Evolutionary conservation across 2,888 invertebrate species (phyloP), one percentile per base, ranked within the genome.

Genomic region (Meandrusa payeni): DNA sequence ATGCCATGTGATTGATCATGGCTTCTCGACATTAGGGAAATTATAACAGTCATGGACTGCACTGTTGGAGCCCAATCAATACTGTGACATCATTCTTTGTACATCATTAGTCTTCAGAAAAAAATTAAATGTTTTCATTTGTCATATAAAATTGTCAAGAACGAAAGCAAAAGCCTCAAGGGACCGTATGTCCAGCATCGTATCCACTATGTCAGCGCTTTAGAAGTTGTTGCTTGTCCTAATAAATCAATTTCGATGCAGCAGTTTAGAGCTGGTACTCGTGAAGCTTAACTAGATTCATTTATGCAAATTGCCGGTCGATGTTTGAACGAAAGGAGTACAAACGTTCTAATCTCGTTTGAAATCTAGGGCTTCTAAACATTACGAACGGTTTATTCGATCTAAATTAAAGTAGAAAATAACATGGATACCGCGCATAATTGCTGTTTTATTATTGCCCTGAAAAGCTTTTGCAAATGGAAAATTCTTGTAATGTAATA

Each of bases 261-360:
- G 32, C 32, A 32, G 22, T 39, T 33, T 28, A 28, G n/a, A n/a
- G 20, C 26, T 33, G 4, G 38, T 33, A 27, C 34, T 42, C 11
- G 22, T 33, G 15, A 44, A 44, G 38, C 32, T 43, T 38, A 39
- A 39, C 32, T 32, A 33, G 32, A 43, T 38, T 39, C 33, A 39
- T 44, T 44, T 44, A 44, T 44, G 44, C 38, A 44, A 40, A 45
- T 45, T 45, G 32, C 29, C 29, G 40, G 22, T 34, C 24, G 45
- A 40, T 29, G 33, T 45, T 45, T 34, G 34, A 36, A 34, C 19
- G 36, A 37, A 43, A 36, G 24, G 36, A 23, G 37, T 23, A 3
- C 24, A 12, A 34, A 15, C 31, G 33, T 28, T 44, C 33, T 44
- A 38, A 44, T 44, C 44, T 34, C 12, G 39, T 29, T 34, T 22